phyloP scores from a whole-genome alignment of 2,113 vertebrate genomes.

The Xiphorhynchus elegans region DNA sequence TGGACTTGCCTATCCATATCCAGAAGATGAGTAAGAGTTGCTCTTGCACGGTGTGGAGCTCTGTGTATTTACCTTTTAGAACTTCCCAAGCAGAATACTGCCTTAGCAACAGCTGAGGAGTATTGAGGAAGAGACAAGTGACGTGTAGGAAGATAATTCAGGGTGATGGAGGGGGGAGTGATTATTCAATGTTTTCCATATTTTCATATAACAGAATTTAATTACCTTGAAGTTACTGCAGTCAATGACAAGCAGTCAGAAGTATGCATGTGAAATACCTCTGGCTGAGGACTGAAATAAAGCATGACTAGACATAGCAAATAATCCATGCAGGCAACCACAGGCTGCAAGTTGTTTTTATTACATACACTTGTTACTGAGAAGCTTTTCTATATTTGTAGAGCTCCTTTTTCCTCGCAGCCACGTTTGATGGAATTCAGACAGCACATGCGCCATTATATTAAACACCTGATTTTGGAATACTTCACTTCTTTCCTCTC shows the following conservation, averaged over 20 bases:
- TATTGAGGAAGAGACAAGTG: background rate
- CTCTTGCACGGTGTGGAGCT: background rate
- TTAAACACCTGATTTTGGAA: background rate
- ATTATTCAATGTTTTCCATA: background rate
- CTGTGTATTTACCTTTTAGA: background rate
- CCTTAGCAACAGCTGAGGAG: background rate
- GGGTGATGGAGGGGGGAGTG: background rate
- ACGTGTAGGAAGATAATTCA: background rate
- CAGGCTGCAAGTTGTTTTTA: background rate
- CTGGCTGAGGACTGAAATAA: background rate
- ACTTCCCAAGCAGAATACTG: background rate
- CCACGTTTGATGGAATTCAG: background rate
- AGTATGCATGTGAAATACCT: background rate
- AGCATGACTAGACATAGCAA: background rate
- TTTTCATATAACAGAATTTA: background rate
- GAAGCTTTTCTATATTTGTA: background rate
- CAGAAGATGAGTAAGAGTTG: background rate
- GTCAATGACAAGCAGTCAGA: background rate
- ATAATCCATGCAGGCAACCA: background rate
- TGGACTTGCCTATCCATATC: rapidly evolving
- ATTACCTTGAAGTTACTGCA: background rate
- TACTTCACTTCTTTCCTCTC: background rate
- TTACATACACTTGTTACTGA: background rate
- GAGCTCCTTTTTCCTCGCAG: background rate
- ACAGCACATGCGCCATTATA: background rate